Evolutionary conservation across 2,888 invertebrate genomes (phyloP).

Genomic region (Tenthredo amoena): DNA sequence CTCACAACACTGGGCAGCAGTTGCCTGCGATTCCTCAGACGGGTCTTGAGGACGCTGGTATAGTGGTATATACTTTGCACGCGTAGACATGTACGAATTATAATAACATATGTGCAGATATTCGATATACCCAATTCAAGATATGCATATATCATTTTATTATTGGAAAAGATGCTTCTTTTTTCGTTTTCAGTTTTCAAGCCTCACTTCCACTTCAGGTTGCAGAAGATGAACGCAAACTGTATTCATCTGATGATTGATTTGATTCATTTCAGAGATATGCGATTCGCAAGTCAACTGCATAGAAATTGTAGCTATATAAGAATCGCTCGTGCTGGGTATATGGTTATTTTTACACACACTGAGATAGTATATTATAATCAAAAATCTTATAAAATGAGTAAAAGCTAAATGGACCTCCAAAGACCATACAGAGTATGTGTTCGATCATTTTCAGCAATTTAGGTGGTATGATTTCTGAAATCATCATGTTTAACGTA

Average conservation of each 20-base stretch:
- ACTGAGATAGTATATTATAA: not conserved
- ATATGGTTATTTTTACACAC: not conserved
- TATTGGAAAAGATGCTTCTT: not conserved
- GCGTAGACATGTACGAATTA: not conserved
- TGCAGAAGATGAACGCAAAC: not conserved
- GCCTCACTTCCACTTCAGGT: not conserved
- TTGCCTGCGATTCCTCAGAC: conserved; percentile 7
- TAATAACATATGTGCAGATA: not conserved
- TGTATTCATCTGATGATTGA: not conserved
- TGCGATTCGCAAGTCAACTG: not conserved
- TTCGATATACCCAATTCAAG: not conserved
- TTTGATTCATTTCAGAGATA: not conserved
- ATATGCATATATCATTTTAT: not conserved
- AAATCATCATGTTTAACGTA: conserved; percentile 27
- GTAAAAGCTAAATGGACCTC: not conserved
- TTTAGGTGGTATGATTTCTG: not conserved
- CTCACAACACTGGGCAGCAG: conserved; percentile 26
- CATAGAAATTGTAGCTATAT: not conserved
- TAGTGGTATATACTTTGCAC: not conserved
- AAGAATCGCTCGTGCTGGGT: not conserved
- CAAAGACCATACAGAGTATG: not conserved
- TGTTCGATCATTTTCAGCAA: not conserved
- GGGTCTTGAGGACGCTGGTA: not conserved
- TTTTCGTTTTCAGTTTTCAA: not conserved
- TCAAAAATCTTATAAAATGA: not conserved